phyloP scores from a whole-genome alignment of 2,797 vertebrate genomes.

The Crocodylus rhombifer region DNA sequence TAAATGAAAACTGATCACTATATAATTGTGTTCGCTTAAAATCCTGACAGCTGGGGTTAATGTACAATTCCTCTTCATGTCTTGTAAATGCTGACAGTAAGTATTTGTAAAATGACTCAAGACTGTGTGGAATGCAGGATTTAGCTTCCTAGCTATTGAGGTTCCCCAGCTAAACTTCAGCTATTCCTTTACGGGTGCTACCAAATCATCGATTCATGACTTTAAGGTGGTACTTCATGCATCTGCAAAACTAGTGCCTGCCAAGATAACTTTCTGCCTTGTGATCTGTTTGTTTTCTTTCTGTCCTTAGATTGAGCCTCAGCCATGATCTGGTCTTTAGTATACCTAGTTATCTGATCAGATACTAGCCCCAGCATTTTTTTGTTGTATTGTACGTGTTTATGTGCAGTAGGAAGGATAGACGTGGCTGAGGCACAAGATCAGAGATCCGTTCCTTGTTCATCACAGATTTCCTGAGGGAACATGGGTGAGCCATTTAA shows the following conservation, averaged over 20 bases:
- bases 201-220: neutral
- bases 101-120: neutral
- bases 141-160: neutral
- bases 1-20: neutral
- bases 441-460: neutral
- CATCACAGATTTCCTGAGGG: neutral
- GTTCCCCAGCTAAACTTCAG: neutral
- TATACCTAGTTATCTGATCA: neutral
- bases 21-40: rapidly evolving
- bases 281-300: neutral
- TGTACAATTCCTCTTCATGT: neutral
- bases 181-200: neutral
- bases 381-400: neutral
- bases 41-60: rapidly evolving
- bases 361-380: neutral
- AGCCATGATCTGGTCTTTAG: neutral
- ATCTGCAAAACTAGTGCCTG: neutral
- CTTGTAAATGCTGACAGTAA: neutral
- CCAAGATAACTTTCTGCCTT: neutral
- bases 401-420: neutral
- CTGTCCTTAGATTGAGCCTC: neutral
- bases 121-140: rapidly evolving
- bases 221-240: neutral
- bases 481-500: neutral
- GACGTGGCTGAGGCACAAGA: neutral